Conservation (phyloP, 2,888 invertebrate species). For the Oscheius sp. region DNA sequence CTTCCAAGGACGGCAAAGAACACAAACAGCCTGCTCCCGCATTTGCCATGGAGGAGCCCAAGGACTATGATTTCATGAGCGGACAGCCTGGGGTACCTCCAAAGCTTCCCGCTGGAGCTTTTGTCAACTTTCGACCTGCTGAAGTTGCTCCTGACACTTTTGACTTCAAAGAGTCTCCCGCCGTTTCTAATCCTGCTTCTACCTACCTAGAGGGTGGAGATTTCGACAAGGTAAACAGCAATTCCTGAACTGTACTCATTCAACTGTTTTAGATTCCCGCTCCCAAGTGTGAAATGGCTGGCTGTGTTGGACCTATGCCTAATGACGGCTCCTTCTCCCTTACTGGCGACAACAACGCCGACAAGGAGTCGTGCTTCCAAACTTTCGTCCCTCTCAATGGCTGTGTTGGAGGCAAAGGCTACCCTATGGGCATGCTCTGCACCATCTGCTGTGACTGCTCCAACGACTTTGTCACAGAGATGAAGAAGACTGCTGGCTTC, state of each 20-base stretch:
- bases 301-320: conserved; percentile 67
- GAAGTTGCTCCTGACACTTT: conserved; percentile 3
- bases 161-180: conserved; percentile 42
- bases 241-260: neutral
- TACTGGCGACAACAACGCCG: conserved; percentile 30
- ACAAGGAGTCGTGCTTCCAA: conserved; percentile 59
- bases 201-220: conserved; percentile 64
- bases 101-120: conserved; percentile 15
- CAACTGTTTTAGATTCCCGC: conserved; percentile 45
- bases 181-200: conserved; percentile 66
- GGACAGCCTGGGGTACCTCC: conserved; percentile 36
- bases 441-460: conserved; percentile 69
- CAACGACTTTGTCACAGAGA: conserved; percentile 58
- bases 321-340: conserved; percentile 64
- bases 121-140: conserved; percentile 11
- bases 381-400: conserved; percentile 68
- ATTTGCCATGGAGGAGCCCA: conserved; percentile 17
- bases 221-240: conserved; percentile 55
- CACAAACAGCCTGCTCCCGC: conserved; percentile 21
- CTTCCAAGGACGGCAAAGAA: neutral
- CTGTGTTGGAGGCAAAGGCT: conserved; percentile 63
- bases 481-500: conserved; percentile 65
- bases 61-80: conserved; percentile 32
- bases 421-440: conserved; percentile 70
- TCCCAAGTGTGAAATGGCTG: conserved; percentile 65